Evolutionary conservation across 2,888 invertebrate genomes (phyloP).

Genomic region (Ametastegia equiseti): DNA sequence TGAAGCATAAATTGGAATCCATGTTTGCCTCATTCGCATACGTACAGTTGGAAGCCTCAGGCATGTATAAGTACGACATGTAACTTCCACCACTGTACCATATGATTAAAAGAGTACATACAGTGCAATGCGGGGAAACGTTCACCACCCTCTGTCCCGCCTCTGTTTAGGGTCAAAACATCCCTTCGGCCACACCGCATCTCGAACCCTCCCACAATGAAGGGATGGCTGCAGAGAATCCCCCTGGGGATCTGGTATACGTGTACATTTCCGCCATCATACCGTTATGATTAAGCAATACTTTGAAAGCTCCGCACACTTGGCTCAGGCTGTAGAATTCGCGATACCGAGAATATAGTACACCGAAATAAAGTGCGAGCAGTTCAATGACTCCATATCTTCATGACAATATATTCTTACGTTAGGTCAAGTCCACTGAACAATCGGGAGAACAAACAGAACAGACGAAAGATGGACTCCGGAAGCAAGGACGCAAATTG

Average conservation of each 20-base stretch:
- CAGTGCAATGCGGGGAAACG: background rate
- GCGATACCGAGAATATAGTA: no score
- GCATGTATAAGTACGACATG: background rate
- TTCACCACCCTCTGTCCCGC: constrained; percentile 1
- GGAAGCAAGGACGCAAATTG: no score
- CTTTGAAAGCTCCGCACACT: background rate
- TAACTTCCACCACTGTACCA: background rate
- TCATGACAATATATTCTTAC: background rate
- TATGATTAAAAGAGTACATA: background rate
- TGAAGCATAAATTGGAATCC: background rate
- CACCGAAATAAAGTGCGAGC: no score
- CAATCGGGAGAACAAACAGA: background rate
- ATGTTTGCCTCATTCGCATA: background rate
- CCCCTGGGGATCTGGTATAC: background rate
- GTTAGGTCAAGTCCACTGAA: background rate
- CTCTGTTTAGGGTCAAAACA: constrained; percentile 18
- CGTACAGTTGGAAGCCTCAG: background rate
- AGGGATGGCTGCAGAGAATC: background rate
- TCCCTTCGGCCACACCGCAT: constrained; percentile 21
- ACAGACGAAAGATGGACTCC: background rate
- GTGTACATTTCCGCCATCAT: constrained; percentile 1
- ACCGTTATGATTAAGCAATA: background rate
- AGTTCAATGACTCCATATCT: background rate
- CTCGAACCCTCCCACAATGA: constrained; percentile 13
- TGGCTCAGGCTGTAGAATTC: background rate